Conservation (phyloP, 2,888 invertebrate species). For the Dolichomitus sp. region DNA sequence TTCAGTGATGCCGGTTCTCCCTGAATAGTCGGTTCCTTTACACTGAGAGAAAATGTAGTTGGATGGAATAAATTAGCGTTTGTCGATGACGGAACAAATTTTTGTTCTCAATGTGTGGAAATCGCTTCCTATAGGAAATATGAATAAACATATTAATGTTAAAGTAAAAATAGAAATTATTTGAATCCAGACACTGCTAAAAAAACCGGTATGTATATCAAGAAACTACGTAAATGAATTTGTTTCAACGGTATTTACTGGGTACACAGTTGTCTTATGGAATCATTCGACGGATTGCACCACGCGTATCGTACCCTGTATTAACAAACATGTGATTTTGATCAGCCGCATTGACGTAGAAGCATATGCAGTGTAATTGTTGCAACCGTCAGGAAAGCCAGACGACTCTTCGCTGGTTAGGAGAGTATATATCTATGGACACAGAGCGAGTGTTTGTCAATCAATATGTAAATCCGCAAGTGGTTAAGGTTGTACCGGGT, state of each 20-base stretch:
- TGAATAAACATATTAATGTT: too few species aligned
- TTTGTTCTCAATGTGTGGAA: too few species aligned
- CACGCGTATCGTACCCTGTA: background rate
- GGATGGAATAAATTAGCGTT: too few species aligned
- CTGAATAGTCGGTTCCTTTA: too few species aligned
- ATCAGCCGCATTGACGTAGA: conserved; percentile 7
- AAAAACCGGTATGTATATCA: too few species aligned
- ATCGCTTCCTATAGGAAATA: too few species aligned
- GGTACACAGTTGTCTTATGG: background rate
- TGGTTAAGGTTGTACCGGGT: conserved; percentile 40
- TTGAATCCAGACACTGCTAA: too few species aligned
- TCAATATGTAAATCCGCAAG: conserved; percentile 73
- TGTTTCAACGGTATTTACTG: background rate
- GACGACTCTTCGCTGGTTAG: conserved; percentile 20
- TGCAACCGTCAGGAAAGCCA: conserved; percentile 32
- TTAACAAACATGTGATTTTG: conserved; percentile 18
- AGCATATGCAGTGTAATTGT: conserved; percentile 26
- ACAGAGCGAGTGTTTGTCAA: conserved; percentile 69
- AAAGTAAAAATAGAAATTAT: too few species aligned
- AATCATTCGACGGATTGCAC: background rate
- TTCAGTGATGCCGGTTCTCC: too few species aligned
- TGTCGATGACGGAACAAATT: too few species aligned
- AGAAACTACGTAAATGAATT: background rate
- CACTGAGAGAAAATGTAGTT: too few species aligned
- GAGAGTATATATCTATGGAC: background rate